Evolutionary conservation across 2,888 invertebrate genomes (phyloP).

Genomic region (Ligdia adustata): DNA sequence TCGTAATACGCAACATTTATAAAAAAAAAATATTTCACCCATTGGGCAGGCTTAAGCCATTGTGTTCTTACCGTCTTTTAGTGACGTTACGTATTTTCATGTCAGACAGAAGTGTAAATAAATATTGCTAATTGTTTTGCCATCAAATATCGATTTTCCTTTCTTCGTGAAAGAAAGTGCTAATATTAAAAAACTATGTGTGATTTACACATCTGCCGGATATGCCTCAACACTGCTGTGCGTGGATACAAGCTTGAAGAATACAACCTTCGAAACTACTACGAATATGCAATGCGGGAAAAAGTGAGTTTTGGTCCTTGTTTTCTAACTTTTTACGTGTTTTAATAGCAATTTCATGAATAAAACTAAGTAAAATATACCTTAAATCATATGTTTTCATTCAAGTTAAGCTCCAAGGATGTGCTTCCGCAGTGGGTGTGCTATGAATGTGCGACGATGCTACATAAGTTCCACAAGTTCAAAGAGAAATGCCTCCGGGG

Average conservation of each 20-base stretch:
- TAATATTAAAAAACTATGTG: too few species aligned
- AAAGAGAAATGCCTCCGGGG: constrained; percentile 64
- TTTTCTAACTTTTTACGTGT: not conserved
- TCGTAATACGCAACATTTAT: too few species aligned
- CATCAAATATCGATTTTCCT: too few species aligned
- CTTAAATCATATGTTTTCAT: constrained; percentile 6
- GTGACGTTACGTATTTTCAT: too few species aligned
- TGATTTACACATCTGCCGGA: constrained; percentile 53
- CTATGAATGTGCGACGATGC: constrained; percentile 62
- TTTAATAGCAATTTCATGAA: not conserved
- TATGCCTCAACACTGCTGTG: constrained; percentile 52
- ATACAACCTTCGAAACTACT: constrained; percentile 47
- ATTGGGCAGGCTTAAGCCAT: too few species aligned
- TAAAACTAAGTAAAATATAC: not conserved
- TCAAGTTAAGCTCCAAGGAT: constrained; percentile 43
- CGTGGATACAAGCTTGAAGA: constrained; percentile 49
- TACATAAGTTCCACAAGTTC: constrained; percentile 68
- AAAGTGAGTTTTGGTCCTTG: constrained; percentile 47
- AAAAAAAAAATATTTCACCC: too few species aligned
- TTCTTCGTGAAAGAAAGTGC: too few species aligned
- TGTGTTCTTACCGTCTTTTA: too few species aligned
- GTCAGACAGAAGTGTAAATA: too few species aligned
- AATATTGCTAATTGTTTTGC: too few species aligned
- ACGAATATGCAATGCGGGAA: constrained; percentile 52
- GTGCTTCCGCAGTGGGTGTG: constrained; percentile 61